Percentiles rank a stretch among this genome's conserved stretches.
Evolutionary conservation across 2,113 vertebrate genomes (phyloP).

Genomic region (Ceyx margarethae): DNA sequence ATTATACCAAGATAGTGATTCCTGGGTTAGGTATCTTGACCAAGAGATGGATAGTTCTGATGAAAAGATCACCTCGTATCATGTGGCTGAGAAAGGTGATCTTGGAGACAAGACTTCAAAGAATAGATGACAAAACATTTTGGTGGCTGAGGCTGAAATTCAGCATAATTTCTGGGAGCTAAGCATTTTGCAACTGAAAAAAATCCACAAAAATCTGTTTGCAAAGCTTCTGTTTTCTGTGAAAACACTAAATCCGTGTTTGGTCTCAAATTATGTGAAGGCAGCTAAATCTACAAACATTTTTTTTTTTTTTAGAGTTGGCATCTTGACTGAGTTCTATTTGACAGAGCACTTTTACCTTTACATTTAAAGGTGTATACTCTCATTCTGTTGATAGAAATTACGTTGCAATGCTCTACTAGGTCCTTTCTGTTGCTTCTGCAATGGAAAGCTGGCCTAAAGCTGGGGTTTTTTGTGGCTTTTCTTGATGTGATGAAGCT

Average conservation of each 20-base stretch:
- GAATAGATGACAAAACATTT: background rate
- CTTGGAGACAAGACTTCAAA: background rate
- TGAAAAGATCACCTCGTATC: background rate
- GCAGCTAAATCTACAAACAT: background rate
- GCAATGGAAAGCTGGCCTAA: background rate
- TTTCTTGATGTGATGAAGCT: background rate
- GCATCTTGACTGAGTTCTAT: background rate
- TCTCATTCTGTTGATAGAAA: background rate
- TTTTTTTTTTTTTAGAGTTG: background rate
- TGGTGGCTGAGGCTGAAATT: background rate
- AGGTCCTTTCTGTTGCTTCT: background rate
- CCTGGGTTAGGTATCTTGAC: background rate
- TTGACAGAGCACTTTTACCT: too few relatives aligned
- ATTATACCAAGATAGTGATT: background rate
- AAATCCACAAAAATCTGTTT: background rate
- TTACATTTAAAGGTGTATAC: accelerated
- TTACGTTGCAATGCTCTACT: background rate
- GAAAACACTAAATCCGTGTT: background rate
- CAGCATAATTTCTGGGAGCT: background rate
- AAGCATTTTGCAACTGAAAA: background rate
- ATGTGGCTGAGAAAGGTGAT: background rate
- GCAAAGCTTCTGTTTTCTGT: background rate
- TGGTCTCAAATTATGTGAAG: background rate
- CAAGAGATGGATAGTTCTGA: background rate
- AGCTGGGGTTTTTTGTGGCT: background rate